Evolutionary conservation across 2,113 vertebrate species (phyloP).

Genomic region (Cyanistes caeruleus): DNA sequence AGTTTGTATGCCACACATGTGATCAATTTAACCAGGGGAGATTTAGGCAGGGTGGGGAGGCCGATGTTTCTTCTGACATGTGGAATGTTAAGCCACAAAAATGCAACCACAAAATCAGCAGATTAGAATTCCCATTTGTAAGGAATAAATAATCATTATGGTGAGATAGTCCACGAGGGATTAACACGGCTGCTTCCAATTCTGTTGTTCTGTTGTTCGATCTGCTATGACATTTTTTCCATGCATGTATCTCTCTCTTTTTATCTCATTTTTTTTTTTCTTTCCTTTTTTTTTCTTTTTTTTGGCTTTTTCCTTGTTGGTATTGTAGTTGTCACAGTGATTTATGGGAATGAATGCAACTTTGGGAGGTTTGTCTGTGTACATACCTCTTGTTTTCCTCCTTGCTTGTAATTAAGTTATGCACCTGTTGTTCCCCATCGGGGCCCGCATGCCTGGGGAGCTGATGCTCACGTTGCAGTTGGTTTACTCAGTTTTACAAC

Average conservation of each 20-base stretch:
- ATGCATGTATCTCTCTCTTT: background rate
- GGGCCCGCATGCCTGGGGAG: background rate
- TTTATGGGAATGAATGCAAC: slow-evolving; percentile 12
- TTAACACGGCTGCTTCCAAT: slow-evolving; percentile 58
- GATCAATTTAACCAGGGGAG: slow-evolving; percentile 62
- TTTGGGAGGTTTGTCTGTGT: background rate
- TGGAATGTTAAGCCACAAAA: slow-evolving; percentile 70
- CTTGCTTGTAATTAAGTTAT: slow-evolving; percentile 6
- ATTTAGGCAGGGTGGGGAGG: slow-evolving; percentile 49
- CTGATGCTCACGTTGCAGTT: background rate
- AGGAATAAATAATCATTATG: slow-evolving; percentile 68
- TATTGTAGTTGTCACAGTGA: slow-evolving; percentile 29
- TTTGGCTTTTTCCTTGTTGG: background rate
- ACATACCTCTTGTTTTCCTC: slow-evolving; percentile 16
- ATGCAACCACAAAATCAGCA: slow-evolving; percentile 68
- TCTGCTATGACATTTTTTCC: slow-evolving; percentile 8
- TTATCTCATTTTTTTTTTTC: background rate
- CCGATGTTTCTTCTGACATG: slow-evolving; percentile 59
- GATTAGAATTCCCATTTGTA: slow-evolving; percentile 70
- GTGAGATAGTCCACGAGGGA: slow-evolving; percentile 35
- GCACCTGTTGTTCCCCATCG: slow-evolving; percentile 41
- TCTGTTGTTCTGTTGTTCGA: slow-evolving; percentile 17
- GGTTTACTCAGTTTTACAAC: slow-evolving; percentile 32
- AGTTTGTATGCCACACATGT: slow-evolving; percentile 37
- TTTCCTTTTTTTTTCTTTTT: background rate